Percentiles rank a stretch among this genome's conserved stretches.
Conservation (phyloP, 1,140 invertebrate genomes). For the Brachionus manjavacas region DNA sequence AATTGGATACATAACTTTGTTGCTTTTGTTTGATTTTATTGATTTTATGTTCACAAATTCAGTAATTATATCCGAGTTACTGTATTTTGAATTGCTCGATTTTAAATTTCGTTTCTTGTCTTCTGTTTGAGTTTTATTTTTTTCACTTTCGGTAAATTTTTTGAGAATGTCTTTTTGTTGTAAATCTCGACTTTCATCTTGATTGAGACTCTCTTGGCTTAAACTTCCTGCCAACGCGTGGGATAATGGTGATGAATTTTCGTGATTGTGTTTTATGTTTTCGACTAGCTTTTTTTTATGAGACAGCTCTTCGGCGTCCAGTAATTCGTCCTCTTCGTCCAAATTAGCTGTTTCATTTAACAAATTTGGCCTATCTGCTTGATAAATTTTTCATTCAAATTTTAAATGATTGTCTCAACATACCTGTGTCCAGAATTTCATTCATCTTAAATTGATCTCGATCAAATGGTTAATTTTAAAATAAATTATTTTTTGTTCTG, state of each 20-base stretch:
- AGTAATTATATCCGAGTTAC: constrained; percentile 24
- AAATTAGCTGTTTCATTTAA: background rate
- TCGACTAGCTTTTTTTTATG: constrained; percentile 10
- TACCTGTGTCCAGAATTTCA: background rate
- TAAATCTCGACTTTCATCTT: constrained; percentile 1
- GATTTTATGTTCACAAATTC: constrained; percentile 30
- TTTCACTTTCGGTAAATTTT: background rate
- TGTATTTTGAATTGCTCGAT: constrained; percentile 22
- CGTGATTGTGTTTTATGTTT: background rate
- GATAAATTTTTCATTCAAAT: background rate
- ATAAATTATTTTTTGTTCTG: background rate
- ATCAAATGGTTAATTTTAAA: background rate
- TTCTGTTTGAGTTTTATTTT: background rate
- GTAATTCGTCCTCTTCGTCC: background rate
- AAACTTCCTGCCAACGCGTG: background rate
- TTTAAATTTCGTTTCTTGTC: constrained; percentile 1
- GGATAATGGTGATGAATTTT: background rate
- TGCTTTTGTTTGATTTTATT: background rate
- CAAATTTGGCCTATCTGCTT: background rate
- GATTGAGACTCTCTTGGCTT: background rate
- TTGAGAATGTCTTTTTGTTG: background rate
- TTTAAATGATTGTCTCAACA: background rate
- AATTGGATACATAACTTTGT: constrained; percentile 13
- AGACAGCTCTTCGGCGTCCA: constrained; percentile 11
- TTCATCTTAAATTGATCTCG: background rate